phyloP scores from a whole-genome alignment of 1,140 invertebrate species.

The Macrobrachium rosenbergii region DNA sequence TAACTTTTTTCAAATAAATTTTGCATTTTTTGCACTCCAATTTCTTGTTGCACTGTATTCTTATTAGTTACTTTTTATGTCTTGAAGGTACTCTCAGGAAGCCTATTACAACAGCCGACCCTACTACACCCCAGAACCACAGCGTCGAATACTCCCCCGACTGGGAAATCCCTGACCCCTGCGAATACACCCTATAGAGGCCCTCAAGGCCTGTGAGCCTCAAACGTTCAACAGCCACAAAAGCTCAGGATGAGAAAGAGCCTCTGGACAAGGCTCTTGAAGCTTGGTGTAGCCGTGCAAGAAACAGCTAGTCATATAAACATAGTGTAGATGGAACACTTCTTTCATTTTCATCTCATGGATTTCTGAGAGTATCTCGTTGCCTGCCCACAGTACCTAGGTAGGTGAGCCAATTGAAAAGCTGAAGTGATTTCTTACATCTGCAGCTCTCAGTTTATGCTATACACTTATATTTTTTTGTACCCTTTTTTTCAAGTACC shows the following conservation, averaged over 20 bases:
- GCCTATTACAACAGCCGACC: conserved; percentile 71
- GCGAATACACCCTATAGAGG: conserved; percentile 37
- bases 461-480: too few species aligned
- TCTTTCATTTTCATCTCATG: too few species aligned
- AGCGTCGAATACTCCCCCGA: conserved; percentile 72
- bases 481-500: too few species aligned
- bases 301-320: conserved; percentile 23
- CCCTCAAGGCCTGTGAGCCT: conserved; percentile 23
- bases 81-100: conserved; percentile 65
- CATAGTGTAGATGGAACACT: background rate
- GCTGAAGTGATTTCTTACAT: too few species aligned
- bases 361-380: too few species aligned
- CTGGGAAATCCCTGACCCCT: conserved; percentile 62
- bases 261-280: conserved; percentile 44
- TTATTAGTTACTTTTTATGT: background rate
- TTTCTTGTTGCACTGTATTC: background rate
- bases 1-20: background rate
- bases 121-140: conserved; percentile 81
- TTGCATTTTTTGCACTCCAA: background rate
- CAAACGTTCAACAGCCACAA: conserved; percentile 52
- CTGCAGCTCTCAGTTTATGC: too few species aligned
- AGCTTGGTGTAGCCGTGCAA: conserved; percentile 5
- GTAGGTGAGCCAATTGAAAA: too few species aligned
- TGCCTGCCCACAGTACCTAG: too few species aligned
- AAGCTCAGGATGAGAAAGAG: conserved; percentile 51